These are phyloP conservation scores for Sebastes miniatus DNA, from an alignment of 2,797 vertebrate species.

Conservation along the genomic window DNA sequence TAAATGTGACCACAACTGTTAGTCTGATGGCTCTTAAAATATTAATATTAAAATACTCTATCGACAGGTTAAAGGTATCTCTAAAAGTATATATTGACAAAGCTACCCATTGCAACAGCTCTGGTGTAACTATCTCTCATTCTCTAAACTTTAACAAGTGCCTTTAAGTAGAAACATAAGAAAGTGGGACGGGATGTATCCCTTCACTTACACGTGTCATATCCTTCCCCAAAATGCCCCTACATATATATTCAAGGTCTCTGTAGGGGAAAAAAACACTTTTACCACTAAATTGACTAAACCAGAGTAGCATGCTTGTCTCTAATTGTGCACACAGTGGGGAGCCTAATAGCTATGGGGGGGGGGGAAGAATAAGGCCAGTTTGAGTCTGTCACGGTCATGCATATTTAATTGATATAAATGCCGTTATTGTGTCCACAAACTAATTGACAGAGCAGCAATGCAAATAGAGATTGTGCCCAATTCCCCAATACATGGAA, in stretches of 20 bases:
- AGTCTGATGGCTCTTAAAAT: not conserved
- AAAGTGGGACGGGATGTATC: not conserved
- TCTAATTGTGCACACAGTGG: constrained; percentile 32
- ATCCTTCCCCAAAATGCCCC: not conserved
- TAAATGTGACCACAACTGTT: not conserved
- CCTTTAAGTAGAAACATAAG: not conserved
- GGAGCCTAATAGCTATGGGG: constrained; percentile 13
- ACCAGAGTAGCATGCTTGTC: not conserved
- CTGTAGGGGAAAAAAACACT: not conserved
- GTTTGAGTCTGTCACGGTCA: constrained; percentile 22
- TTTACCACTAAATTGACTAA: not conserved
- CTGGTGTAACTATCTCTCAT: not conserved
- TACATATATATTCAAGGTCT: not conserved
- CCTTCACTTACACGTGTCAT: not conserved
- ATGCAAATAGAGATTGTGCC: not conserved
- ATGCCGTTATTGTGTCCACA: constrained; percentile 3
- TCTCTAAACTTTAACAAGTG: not conserved
- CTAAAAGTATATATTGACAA: not conserved
- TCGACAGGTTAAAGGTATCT: not conserved
- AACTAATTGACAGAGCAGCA: not conserved
- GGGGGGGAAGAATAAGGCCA: constrained; percentile 4
- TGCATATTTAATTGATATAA: constrained; percentile 44
- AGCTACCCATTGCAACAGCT: not conserved
- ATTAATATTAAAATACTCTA: not conserved
- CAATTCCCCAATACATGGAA: not conserved